A percentile compares a stretch with the other conserved stretches of the same genome.
phyloP scores from a whole-genome alignment of 2,888 invertebrate species.

The Mycalesis mineus region DNA sequence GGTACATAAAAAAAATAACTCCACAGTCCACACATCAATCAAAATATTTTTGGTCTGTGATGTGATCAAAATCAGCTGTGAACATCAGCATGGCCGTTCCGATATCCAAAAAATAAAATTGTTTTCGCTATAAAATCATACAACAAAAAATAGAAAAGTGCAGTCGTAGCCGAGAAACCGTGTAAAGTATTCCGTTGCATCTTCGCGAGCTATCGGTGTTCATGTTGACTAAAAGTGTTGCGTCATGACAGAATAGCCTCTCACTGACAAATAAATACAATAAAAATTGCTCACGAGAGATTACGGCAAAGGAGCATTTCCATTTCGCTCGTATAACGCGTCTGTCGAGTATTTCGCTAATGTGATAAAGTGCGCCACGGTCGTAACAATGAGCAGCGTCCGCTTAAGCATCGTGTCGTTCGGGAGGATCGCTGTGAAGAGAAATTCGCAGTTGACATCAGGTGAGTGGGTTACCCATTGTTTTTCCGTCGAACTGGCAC shows the following conservation, averaged over 20 bases:
- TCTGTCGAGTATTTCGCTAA: slow-evolving; percentile 53
- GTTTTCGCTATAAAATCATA: slow-evolving; percentile 53
- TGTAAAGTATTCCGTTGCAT: slow-evolving; percentile 39
- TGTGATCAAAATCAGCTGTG: slow-evolving; percentile 76
- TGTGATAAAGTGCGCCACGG: slow-evolving; percentile 54
- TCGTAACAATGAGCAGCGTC: slow-evolving; percentile 68
- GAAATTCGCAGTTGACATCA: slow-evolving; percentile 67
- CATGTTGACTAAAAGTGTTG: slow-evolving; percentile 75
- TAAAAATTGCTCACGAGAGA: slow-evolving; percentile 55
- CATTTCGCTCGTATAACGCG: slow-evolving; percentile 49
- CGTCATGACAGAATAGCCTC: slow-evolving; percentile 76
- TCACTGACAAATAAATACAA: slow-evolving; percentile 77
- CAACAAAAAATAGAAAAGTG: slow-evolving; percentile 65
- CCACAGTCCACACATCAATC: slow-evolving; percentile 22
- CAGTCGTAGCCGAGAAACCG: slow-evolving; percentile 65
- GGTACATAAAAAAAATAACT: slow-evolving; percentile 48
- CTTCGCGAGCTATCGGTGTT: slow-evolving; percentile 58
- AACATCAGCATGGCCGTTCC: slow-evolving; percentile 77
- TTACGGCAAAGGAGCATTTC: slow-evolving; percentile 47
- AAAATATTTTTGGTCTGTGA: not conserved
- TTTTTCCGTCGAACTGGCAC: slow-evolving; percentile 56
- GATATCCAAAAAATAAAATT: slow-evolving; percentile 66
- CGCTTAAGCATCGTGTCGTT: slow-evolving; percentile 71
- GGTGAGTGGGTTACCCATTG: slow-evolving; percentile 57
- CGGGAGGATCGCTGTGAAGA: slow-evolving; percentile 68